Evolutionary conservation across 1,140 invertebrate species (phyloP).

Genomic region (Saxidomus purpurata): DNA sequence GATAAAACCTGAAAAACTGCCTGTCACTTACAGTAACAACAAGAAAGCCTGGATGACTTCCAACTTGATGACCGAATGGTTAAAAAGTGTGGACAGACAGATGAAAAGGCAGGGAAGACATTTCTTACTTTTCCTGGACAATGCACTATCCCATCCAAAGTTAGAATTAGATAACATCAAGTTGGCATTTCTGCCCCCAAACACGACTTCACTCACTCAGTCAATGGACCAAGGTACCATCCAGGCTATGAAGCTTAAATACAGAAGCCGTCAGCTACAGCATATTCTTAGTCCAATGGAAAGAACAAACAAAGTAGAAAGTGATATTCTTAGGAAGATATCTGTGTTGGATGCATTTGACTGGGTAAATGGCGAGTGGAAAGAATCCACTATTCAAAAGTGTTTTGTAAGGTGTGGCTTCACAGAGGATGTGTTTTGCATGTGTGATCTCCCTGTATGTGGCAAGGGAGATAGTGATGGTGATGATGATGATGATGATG

Average conservation of each 20-base stretch:
- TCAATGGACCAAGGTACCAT: slow-evolving; percentile 52
- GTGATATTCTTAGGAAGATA: slow-evolving; percentile 39
- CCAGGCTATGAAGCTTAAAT: slow-evolving; percentile 20
- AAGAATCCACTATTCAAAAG: slow-evolving; percentile 18
- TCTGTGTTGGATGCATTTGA: slow-evolving; percentile 26
- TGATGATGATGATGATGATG: slow-evolving; percentile 32
- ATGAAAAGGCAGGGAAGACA: slow-evolving; percentile 64
- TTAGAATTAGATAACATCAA: slow-evolving; percentile 79
- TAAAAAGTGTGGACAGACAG: slow-evolving; percentile 69
- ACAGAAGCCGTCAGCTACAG: slow-evolving; percentile 25
- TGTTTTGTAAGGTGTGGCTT: slow-evolving; percentile 69
- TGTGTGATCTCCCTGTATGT: slow-evolving; percentile 41
- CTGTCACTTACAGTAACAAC: slow-evolving; percentile 51
- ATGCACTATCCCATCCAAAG: slow-evolving; percentile 71
- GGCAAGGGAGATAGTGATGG: not conserved
- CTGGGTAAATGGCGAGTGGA: slow-evolving; percentile 40
- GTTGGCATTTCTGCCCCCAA: slow-evolving; percentile 85
- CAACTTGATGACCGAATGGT: slow-evolving; percentile 77
- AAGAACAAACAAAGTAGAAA: not conserved
- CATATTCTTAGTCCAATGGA: slow-evolving; percentile 29
- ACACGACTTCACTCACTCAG: slow-evolving; percentile 45
- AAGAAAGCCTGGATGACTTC: slow-evolving; percentile 87
- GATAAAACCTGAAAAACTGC: not conserved
- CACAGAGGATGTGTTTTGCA: slow-evolving; percentile 62
- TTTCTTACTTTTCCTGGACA: slow-evolving; percentile 73